Evolutionary conservation across 1,140 invertebrate genomes (phyloP), one percentile per base, ranked within the genome.

Genomic region (Dendroctonus ponderosae): DNA sequence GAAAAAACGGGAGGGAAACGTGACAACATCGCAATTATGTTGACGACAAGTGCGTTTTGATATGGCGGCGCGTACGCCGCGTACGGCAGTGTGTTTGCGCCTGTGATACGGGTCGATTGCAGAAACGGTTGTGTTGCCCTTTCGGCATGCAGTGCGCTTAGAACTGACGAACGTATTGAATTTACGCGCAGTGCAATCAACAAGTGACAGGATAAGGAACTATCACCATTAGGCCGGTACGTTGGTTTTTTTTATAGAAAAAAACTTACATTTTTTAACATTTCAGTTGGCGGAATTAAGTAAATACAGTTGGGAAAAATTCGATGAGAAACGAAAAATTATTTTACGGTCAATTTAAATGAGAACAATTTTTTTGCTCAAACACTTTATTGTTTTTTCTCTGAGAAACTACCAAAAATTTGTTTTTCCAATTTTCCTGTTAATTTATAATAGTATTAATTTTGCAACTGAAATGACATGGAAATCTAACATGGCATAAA

Each of bases 31-130:
- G 63, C 44, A 7, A 11, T 7, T n/a, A 46, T 40, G 48, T 54
- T 58, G 40, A 56, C 43, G 63, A 66, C 63, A 66, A 66, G 63
- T 66, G 63, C 63, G 63, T 66, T 66, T 56, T 58, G 63, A 58
- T 58, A 66, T 58, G 41, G 51, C 14, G 60, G 26, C 26, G 26
- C 26, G 26, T 26, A 26, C 26, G 26, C 26, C 60, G 63, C 26
- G 57, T 59, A 48, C 40, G 44, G 44, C 54, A 66, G 63, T 66
- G 63, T 58, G 49, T 66, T 53, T 56, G 63, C 54, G 63, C 63
- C 63, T 48, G 54, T 66, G 46, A 39, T 11, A 66, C 63, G 63
- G 62, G 63, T 58, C 53, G 52, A 58, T 56, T 58, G 38, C 15
- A 49, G 38, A 56, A 48, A 44, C 53, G 63, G 52, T 42, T 37